A percentile compares a stretch with the other conserved stretches of the same genome.
These are phyloP conservation scores for Chelidonichthys spinosus DNA, from an alignment of 2,797 vertebrate genomes.

Conservation along the genomic window DNA sequence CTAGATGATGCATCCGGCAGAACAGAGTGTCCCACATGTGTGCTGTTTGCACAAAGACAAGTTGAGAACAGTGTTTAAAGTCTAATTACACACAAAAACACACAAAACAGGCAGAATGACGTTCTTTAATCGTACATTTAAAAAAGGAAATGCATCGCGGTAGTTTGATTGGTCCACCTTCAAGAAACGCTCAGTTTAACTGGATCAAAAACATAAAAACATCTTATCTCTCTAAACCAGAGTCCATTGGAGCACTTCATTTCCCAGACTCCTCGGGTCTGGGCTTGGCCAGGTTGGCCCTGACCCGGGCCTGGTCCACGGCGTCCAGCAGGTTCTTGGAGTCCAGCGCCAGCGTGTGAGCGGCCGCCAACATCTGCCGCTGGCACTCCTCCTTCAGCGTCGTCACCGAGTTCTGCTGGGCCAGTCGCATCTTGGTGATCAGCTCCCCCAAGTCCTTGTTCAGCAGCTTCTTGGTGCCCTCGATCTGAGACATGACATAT, in stretches of 20 bases:
- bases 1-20: too few relatives aligned
- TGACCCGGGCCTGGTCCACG: conserved; percentile 90
- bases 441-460: conserved; percentile 92
- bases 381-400: conserved; percentile 91
- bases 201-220: background rate
- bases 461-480: conserved; percentile 92
- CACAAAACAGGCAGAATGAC: background rate
- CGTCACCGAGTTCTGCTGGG: conserved; percentile 90
- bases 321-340: conserved; percentile 93
- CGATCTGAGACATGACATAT: conserved; percentile 81
- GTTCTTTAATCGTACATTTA: background rate
- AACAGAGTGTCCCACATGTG: too few relatives aligned
- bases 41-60: too few relatives aligned
- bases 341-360: conserved; percentile 90
- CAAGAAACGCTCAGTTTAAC: background rate
- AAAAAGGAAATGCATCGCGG: background rate
- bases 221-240: background rate
- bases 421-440: conserved; percentile 92
- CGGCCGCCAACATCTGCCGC: conserved; percentile 90
- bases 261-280: conserved; percentile 27
- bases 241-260: conserved; percentile 1
- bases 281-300: conserved; percentile 84
- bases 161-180: background rate
- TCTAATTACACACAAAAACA: background rate
- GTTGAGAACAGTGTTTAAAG: too few relatives aligned